phyloP scores from a whole-genome alignment of 2,888 invertebrate species.

The Eledone cirrhosa region DNA sequence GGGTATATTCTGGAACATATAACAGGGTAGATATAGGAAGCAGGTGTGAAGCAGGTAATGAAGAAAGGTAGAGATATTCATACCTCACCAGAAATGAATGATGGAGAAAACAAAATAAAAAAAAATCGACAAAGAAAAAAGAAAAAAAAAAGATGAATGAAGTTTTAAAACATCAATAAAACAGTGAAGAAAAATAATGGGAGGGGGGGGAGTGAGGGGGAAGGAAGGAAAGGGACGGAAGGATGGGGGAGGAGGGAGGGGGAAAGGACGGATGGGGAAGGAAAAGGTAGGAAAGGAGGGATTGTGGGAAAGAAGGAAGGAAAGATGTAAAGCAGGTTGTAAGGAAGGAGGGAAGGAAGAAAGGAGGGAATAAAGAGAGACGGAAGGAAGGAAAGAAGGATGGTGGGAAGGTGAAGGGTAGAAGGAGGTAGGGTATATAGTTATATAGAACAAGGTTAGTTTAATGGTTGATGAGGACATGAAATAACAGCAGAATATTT shows the following conservation, averaged over 20 bases:
- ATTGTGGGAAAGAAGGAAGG: no score
- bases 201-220: not conserved
- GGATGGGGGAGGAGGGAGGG: not conserved
- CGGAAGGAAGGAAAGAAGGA: no score
- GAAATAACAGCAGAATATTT: no score
- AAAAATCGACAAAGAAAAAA: not conserved
- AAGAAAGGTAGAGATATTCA: not conserved
- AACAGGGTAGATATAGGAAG: not conserved
- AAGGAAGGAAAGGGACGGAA: not conserved
- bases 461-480: no score
- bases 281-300: no score
- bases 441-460: no score
- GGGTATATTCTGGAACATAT: conserved; percentile 14
- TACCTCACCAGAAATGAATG: not conserved
- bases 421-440: no score
- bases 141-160: not conserved
- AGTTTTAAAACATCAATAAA: not conserved
- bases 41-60: not conserved
- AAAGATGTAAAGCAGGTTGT: no score
- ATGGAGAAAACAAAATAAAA: not conserved
- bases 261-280: no score
- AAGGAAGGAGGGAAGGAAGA: no score
- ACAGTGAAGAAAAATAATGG: not conserved
- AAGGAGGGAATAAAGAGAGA: no score
- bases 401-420: no score